Evolutionary conservation across 2,797 vertebrate genomes (phyloP), one percentile per base, ranked within the genome.

Genomic region (Pristis pectinata): DNA sequence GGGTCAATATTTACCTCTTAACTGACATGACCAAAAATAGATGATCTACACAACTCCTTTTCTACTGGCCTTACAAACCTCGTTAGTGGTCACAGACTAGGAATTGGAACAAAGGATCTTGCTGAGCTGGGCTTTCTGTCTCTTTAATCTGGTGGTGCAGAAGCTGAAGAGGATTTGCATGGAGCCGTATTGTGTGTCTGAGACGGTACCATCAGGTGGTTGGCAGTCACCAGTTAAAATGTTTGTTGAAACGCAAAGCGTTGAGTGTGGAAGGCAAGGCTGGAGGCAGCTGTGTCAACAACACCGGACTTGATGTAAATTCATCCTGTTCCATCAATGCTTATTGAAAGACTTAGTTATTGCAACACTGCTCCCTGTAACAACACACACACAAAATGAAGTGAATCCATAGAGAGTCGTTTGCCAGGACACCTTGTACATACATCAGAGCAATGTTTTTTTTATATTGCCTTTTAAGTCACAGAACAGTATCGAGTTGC

Each of bases 231-330:
- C 83, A 0, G 22, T 19, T 19, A 6, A 22, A 9, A 19, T 56
- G 82, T 53, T 87, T 87, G 27, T 87, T 13, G 13, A 59, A 83
- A 2, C 0, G 49, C 41, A 3, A 49, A 9, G 44, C 10, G 49
- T 1, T 11, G 82, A 30, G 49, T 7, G 30, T 59, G 83, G 30
- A 1, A 17, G 83, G 2, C 49, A 0, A 34, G 53, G 34, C 11
- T 17, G 0, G 83, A n/a, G 30, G 8, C 83, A 87, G 83, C 83
- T 87, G 83, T 87, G 83, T 87, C 83, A 87, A 87, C 83, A 87
- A 6, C 53, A 83, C 80, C 22, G 27, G 44, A 7, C 22, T 1
- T 56, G 2, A 87, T 87, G 83, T n/a, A 59, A 87, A 87, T 59
- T 59, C 41, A 82, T 6, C 4, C 19, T 7, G 24, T 49, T 83